Evolutionary conservation across 92 coral and sea anemone species (phyloP), one percentile per base, ranked within the genome.

Genomic region (Siderastrea siderea): DNA sequence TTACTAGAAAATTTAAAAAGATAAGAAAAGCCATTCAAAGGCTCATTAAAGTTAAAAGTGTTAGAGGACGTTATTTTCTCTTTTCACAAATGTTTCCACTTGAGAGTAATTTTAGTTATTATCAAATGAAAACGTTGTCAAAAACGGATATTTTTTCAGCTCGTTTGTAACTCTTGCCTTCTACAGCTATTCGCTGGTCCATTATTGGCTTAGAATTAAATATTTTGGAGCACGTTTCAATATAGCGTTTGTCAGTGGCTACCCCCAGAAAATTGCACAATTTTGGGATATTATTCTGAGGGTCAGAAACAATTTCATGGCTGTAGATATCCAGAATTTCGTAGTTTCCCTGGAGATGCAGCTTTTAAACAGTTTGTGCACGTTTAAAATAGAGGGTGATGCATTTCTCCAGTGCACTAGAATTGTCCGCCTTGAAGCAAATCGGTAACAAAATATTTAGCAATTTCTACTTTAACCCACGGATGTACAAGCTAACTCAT

Each of bases 271-370:
- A 76, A 3, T 46, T 1, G 11, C 68, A 76, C 46, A 76, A 57
- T 59, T 43, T 76, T 0, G 4, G 50, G 3, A 77, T 8, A 77
- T 63, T 77, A 3, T 60, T 15, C 3, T 17, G 46, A 1, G 81
- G 81, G 4, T 59, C 16, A 6, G 81, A 14, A 12, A 58, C 4
- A 62, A 76, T 43, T 12, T 76, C 81, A 51, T 63, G 67, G 68
- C 68, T 77, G 81, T 77, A 77, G 19, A 77, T 63, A 60, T 58
- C 68, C 7, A 77, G 67, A 47, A 77, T 58, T 47, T 60, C 68
- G 15, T 58, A 60, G 5, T 77, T 15, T 5, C 47, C 48, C 65
- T 57, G 15, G 2, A 16, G 52, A 14, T 60, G 53, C 60, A 77
- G 68, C 12, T 16, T 43, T 77, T 60, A 68, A 13, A 58, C 68